Evolutionary conservation across 2,888 invertebrate species (phyloP).

Genomic region (Coelinius sp.): DNA sequence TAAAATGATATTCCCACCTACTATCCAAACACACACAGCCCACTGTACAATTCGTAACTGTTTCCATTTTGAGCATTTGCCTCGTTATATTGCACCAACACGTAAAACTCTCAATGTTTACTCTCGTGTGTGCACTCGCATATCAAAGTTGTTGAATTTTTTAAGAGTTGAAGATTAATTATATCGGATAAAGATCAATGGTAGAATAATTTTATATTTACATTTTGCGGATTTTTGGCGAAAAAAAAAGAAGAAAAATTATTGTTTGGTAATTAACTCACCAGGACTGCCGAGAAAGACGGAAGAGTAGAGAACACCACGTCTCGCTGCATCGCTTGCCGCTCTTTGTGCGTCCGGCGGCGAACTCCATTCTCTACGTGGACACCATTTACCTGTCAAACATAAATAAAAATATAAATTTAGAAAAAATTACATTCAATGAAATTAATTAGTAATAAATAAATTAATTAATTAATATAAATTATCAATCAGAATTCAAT

Average conservation of each 20-base stretch:
- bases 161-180: not conserved
- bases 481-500: no score
- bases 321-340: conserved; percentile 81
- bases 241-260: not conserved
- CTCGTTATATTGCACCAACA: conserved; percentile 43
- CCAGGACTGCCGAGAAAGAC: conserved; percentile 94
- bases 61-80: conserved; percentile 34
- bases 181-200: not conserved
- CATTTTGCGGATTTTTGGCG: no score
- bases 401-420: conserved; percentile 10
- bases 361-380: conserved; percentile 90
- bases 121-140: not conserved
- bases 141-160: not conserved
- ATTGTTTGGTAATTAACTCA: conserved; percentile 70
- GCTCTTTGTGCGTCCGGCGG: conserved; percentile 84
- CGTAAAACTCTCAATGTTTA: conserved; percentile 22
- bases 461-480: not conserved
- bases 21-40: conserved; percentile 27
- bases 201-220: not conserved
- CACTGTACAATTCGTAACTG: conserved; percentile 21
- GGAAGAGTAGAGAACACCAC: conserved; percentile 90
- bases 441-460: not conserved
- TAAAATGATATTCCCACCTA: conserved; percentile 61
- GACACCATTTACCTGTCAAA: conserved; percentile 90
- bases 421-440: not conserved